phyloP scores from a whole-genome alignment of 2,797 vertebrate genomes.

The Apodemus agrarius region DNA sequence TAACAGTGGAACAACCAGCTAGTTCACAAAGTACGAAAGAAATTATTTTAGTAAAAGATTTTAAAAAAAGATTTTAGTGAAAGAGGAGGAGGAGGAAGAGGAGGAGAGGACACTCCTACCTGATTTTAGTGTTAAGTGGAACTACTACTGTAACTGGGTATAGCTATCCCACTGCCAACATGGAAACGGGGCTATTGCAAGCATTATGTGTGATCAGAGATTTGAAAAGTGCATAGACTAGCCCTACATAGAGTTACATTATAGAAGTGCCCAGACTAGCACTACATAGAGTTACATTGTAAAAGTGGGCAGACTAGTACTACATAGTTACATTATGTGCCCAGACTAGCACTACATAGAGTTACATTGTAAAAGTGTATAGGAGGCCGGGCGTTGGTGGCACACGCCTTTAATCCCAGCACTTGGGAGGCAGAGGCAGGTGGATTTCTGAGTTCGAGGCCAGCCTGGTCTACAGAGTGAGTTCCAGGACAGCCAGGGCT shows the following conservation, averaged over 20 bases:
- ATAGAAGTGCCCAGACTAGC: neutral
- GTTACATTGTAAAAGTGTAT: neutral
- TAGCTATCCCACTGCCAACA: neutral
- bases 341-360: neutral
- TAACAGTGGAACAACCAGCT: neutral
- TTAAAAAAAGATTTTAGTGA: neutral
- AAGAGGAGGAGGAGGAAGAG: neutral
- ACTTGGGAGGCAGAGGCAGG: too few species aligned
- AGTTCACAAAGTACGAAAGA: neutral
- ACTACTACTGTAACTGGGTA: neutral
- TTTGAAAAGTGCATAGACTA: neutral
- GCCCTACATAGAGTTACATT: neutral
- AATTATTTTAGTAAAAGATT: neutral
- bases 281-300: neutral
- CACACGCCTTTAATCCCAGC: too few species aligned
- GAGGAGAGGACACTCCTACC: too few species aligned
- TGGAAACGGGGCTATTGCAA: neutral
- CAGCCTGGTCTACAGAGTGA: too few species aligned
- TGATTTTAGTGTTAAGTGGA: neutral
- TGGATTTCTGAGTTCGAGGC: too few species aligned
- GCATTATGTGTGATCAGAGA: neutral
- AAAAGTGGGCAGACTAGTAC: neutral
- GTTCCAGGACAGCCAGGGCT: too few species aligned
- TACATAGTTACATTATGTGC: neutral
- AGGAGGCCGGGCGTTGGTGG: too few species aligned